These are phyloP conservation scores for Tinea semifulvella DNA, from an alignment of 2,888 invertebrate species.

Conservation along the genomic window DNA sequence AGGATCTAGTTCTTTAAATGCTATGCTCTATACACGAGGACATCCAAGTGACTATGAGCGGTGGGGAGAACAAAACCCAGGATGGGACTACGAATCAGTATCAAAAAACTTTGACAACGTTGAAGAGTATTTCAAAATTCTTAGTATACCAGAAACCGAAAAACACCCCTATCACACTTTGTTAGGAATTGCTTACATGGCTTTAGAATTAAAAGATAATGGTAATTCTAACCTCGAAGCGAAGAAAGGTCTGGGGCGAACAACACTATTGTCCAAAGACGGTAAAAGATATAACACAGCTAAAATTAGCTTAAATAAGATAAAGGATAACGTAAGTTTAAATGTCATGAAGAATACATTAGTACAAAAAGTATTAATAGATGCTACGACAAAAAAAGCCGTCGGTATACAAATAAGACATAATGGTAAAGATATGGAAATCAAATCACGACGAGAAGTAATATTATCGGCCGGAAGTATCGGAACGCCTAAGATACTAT, in stretches of 20 bases:
- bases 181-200: constrained; percentile 38
- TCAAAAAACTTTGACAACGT: constrained; percentile 46
- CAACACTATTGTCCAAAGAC: constrained; percentile 46
- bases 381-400: constrained; percentile 40
- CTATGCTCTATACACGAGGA: constrained; percentile 69
- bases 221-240: constrained; percentile 39
- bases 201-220: constrained; percentile 38
- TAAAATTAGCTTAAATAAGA: constrained; percentile 44
- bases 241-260: constrained; percentile 50
- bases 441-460: constrained; percentile 48
- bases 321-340: constrained; percentile 29
- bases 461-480: constrained; percentile 58
- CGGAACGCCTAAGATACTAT: constrained; percentile 56
- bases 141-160: constrained; percentile 16
- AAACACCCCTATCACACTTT: constrained; percentile 23
- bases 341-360: constrained; percentile 53
- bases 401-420: constrained; percentile 44
- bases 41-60: constrained; percentile 59
- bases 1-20: constrained; percentile 69
- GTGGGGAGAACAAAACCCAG: constrained; percentile 64
- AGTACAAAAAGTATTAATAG: constrained; percentile 58
- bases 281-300: constrained; percentile 59
- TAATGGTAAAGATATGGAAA: constrained; percentile 31
- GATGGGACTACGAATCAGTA: constrained; percentile 63
- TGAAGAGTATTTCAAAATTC: constrained; percentile 33